A percentile compares a stretch with the other conserved stretches of the same genome.
Conservation (phyloP, 1,140 invertebrate genomes). For the Neoseiulus cucumeris region DNA sequence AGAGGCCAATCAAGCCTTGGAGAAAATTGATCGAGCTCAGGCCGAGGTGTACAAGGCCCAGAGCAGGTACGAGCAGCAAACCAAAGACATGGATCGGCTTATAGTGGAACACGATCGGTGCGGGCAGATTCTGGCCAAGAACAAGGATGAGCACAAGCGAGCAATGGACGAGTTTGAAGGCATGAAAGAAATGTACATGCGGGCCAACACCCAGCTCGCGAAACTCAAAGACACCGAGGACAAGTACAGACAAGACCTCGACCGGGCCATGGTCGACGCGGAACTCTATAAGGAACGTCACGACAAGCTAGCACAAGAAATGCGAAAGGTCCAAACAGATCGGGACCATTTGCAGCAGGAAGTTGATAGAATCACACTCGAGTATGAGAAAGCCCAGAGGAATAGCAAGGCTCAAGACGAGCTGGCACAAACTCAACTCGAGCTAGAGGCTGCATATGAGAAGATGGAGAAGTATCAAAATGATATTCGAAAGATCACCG, state of each 20-base stretch:
- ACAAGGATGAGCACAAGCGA: constrained; percentile 61
- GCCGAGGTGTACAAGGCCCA: constrained; percentile 68
- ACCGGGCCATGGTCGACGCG: constrained; percentile 49
- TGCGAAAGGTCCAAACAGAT: constrained; percentile 50
- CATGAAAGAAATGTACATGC: constrained; percentile 65
- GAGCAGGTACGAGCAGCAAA: constrained; percentile 59
- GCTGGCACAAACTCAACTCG: constrained; percentile 10
- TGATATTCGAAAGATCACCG: constrained; percentile 11
- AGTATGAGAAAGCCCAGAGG: constrained; percentile 44
- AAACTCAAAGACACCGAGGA: constrained; percentile 72
- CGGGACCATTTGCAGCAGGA: constrained; percentile 64
- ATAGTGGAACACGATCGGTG: constrained; percentile 68
- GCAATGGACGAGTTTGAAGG: constrained; percentile 59
- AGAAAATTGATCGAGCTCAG: constrained; percentile 73
- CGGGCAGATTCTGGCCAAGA: constrained; percentile 48
- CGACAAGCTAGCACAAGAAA: constrained; percentile 64
- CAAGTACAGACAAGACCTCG: constrained; percentile 67
- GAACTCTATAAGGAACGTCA: constrained; percentile 70
- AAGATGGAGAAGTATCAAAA: constrained; percentile 12
- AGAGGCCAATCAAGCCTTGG: constrained; percentile 72
- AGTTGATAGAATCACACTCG: constrained; percentile 59
- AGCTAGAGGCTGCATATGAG: constrained; percentile 10
- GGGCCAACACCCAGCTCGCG: constrained; percentile 54
- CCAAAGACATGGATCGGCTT: constrained; percentile 56
- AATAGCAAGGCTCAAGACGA: constrained; percentile 9